Percentiles rank a stretch among this genome's conserved stretches.
phyloP scores from a whole-genome alignment of 1,140 invertebrate genomes.

The Pantala flavescens region DNA sequence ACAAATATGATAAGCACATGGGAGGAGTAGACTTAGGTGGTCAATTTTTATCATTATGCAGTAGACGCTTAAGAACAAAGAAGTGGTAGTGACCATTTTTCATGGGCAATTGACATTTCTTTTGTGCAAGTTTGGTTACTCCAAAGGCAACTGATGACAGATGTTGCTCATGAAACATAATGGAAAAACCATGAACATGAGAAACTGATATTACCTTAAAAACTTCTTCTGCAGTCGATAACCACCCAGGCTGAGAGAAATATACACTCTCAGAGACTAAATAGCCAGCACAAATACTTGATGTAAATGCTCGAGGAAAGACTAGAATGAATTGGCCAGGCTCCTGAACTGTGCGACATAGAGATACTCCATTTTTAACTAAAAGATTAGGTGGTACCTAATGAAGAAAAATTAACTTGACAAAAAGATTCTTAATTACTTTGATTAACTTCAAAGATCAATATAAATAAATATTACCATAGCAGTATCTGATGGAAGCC shows the following conservation, averaged over 20 bases:
- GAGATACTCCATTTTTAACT: slow-evolving; percentile 59
- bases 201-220: slow-evolving; percentile 54
- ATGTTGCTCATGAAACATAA: too few species aligned
- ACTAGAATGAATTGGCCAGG: slow-evolving; percentile 85
- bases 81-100: too few species aligned
- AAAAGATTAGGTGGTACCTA: slow-evolving; percentile 68
- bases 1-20: too few species aligned
- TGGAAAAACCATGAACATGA: too few species aligned
- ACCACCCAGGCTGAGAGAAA: slow-evolving; percentile 76
- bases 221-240: slow-evolving; percentile 58
- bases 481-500: slow-evolving; percentile 84
- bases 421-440: not conserved
- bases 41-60: too few species aligned
- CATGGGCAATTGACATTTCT: too few species aligned
- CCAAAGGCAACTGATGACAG: too few species aligned
- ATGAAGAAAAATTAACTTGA: not conserved
- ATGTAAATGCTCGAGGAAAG: slow-evolving; percentile 82
- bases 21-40: too few species aligned
- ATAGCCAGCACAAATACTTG: slow-evolving; percentile 81
- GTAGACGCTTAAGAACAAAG: too few species aligned
- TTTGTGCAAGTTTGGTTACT: too few species aligned
- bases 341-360: slow-evolving; percentile 71
- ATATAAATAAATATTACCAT: slow-evolving; percentile 48
- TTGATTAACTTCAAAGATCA: not conserved
- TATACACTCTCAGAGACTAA: slow-evolving; percentile 88